phyloP scores from a whole-genome alignment of 2,113 vertebrate genomes.

The Orientallactaga bullata region DNA sequence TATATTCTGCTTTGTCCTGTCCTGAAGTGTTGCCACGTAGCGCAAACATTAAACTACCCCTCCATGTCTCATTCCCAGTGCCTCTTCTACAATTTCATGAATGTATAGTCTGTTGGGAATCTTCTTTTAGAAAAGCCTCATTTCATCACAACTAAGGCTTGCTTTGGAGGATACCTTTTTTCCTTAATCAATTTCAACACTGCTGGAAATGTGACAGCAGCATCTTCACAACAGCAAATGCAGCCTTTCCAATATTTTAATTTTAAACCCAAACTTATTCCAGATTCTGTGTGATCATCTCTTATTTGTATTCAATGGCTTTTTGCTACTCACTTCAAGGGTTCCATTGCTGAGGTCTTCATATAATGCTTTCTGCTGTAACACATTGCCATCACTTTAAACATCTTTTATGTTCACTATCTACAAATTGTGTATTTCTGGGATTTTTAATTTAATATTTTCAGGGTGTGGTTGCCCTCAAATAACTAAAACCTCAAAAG shows the following conservation, averaged over 20 bases:
- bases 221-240: not conserved
- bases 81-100: not conserved
- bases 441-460: not conserved
- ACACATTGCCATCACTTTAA: not conserved
- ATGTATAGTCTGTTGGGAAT: not conserved
- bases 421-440: not conserved
- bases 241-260: not conserved
- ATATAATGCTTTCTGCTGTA: not conserved
- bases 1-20: not conserved
- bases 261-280: not conserved
- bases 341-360: not conserved
- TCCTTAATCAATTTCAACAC: not conserved
- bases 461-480: not conserved
- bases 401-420: not conserved
- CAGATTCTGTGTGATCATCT: not conserved
- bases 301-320: not conserved
- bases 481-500: not conserved
- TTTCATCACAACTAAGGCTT: not conserved
- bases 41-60: not conserved
- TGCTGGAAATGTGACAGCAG: conserved; percentile 14
- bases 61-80: not conserved
- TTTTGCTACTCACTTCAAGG: not conserved
- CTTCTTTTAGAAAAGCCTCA: not conserved
- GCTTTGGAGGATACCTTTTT: not conserved
- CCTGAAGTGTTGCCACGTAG: not conserved